Conservation (phyloP, 1,140 invertebrate genomes). For the Tetragnatha versicolor region DNA sequence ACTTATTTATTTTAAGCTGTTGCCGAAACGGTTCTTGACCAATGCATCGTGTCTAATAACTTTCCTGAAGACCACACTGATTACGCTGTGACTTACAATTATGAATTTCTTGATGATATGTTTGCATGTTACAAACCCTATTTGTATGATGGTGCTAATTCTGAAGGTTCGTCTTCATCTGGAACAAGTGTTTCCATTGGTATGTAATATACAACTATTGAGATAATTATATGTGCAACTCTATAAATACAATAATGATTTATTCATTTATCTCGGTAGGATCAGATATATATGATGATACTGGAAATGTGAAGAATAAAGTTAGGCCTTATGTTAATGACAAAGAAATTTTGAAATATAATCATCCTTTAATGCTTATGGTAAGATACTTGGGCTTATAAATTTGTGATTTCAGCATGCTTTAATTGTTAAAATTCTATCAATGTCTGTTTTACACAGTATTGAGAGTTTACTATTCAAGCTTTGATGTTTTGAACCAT, state of each 20-base stretch:
- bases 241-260: neutral
- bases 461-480: no score
- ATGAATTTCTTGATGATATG: constrained; percentile 68
- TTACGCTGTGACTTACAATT: constrained; percentile 66
- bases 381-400: no score
- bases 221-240: neutral
- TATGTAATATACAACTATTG: neutral
- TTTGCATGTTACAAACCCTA: constrained; percentile 60
- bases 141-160: constrained; percentile 5
- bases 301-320: constrained; percentile 58
- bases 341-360: constrained; percentile 65
- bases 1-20: constrained; percentile 66
- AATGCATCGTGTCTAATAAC: constrained; percentile 64
- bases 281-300: constrained; percentile 62
- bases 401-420: no score
- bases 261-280: no score
- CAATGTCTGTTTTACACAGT: no score
- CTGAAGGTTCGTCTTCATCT: constrained; percentile 17
- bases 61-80: constrained; percentile 61
- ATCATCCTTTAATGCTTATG: constrained; percentile 69
- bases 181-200: constrained; percentile 11
- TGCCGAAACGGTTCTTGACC: constrained; percentile 66
- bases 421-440: no score
- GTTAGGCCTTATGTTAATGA: constrained; percentile 63
- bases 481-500: no score